Conservation (phyloP, 2,113 vertebrate species). For the Dissostichus mawsoni region DNA sequence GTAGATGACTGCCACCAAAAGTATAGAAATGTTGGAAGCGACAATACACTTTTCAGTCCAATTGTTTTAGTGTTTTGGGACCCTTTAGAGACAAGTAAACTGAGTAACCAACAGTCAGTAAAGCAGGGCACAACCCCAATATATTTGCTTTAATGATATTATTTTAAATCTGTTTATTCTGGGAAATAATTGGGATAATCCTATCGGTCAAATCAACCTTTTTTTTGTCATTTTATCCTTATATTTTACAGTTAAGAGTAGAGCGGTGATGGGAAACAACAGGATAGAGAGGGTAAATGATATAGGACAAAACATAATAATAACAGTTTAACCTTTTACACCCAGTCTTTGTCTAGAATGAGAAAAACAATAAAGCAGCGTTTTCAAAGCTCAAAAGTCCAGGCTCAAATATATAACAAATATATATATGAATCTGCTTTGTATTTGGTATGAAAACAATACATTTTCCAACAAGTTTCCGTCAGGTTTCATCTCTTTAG, state of each 20-base stretch:
- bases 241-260: background rate
- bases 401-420: conserved; percentile 1
- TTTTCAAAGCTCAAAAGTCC: background rate
- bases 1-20: background rate
- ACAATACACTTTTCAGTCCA: background rate
- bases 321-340: background rate
- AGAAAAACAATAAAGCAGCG: too few species aligned
- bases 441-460: conserved; percentile 17
- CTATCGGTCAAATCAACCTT: background rate
- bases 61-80: background rate
- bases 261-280: background rate
- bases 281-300: background rate
- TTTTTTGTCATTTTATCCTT: too few species aligned
- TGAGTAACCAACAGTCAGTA: background rate
- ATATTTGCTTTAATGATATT: too few species aligned
- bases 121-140: background rate
- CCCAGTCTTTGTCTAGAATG: background rate
- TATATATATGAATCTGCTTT: background rate
- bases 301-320: background rate
- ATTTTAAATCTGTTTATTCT: background rate
- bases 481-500: too few species aligned
- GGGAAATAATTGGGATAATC: background rate
- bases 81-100: too few species aligned
- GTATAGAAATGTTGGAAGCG: background rate
- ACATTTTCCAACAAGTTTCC: background rate